Conservation (phyloP, 2,113 vertebrate species). For the Tetrao urogallus region DNA sequence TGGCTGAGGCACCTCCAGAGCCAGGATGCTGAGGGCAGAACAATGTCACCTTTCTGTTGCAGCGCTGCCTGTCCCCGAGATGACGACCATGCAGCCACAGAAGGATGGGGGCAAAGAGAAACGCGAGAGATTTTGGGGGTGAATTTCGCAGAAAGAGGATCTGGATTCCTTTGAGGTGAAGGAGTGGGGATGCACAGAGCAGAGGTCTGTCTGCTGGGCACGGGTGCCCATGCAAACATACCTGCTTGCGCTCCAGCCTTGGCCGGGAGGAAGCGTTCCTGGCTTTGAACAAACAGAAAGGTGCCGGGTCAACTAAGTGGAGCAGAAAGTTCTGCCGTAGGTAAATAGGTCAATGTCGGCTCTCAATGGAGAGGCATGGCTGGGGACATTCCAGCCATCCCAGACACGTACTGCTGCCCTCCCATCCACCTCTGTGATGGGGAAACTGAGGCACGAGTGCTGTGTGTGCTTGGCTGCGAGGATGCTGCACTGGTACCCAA, state of each 20-base stretch:
- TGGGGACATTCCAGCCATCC: not conserved
- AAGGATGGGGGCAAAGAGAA: not conserved
- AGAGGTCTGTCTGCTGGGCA: not conserved
- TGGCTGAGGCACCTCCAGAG: slow-evolving; percentile 53
- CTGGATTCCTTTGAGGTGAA: not conserved
- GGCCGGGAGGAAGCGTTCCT: not conserved
- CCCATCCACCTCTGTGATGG: rapidly evolving
- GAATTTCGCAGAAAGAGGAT: not conserved
- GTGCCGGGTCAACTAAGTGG: slow-evolving; percentile 24
- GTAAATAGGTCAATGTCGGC: slow-evolving; percentile 47
- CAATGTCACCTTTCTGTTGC: slow-evolving; percentile 59
- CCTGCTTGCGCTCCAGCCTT: not conserved
- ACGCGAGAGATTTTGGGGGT: not conserved
- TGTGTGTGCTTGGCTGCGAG: rapidly evolving
- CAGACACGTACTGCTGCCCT: not conserved
- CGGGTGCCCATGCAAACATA: not conserved
- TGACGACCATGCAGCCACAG: not conserved
- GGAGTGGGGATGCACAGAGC: not conserved
- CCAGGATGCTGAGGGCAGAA: not conserved
- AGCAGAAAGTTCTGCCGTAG: slow-evolving; percentile 52
- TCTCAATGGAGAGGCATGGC: not conserved
- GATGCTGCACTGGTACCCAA: rapidly evolving
- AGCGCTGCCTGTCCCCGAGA: not conserved
- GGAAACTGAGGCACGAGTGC: not conserved
- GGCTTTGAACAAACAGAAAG: not conserved